A percentile compares a stretch with the other conserved stretches of the same genome.
Evolutionary conservation across 2,888 invertebrate species (phyloP).

Genomic region (Coenonympha arcania): DNA sequence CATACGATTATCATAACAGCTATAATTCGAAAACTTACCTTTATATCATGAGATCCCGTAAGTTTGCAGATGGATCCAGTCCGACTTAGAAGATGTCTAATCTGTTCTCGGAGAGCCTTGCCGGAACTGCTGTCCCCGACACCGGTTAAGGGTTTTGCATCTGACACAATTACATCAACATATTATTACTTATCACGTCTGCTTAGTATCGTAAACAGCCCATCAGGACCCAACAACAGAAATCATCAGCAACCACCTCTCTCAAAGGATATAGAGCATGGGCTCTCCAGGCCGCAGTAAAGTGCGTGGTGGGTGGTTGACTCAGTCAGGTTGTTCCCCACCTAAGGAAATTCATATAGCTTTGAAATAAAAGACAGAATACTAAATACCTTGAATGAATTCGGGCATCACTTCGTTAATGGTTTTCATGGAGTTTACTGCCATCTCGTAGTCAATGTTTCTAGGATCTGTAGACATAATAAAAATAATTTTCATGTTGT

Average conservation of each 20-base stretch:
- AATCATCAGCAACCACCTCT: too few species aligned
- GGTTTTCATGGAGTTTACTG: constrained; percentile 95
- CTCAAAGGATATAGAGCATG: too few species aligned
- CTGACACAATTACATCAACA: constrained; percentile 32
- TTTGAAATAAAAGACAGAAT: too few species aligned
- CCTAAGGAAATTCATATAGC: too few species aligned
- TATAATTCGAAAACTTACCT: constrained; percentile 61
- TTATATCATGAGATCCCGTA: constrained; percentile 90
- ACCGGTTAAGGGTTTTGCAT: constrained; percentile 88
- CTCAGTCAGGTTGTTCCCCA: too few species aligned
- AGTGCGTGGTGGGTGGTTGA: too few species aligned
- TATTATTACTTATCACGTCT: not conserved
- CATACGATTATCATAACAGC: too few species aligned
- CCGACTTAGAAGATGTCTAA: constrained; percentile 87
- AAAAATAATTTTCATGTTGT: too few species aligned
- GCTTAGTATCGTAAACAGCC: too few species aligned
- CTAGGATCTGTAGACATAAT: constrained; percentile 50
- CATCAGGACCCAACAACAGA: too few species aligned
- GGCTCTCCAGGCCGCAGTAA: too few species aligned
- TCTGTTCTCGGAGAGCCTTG: constrained; percentile 87
- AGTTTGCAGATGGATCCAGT: constrained; percentile 91
- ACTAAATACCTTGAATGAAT: constrained; percentile 82
- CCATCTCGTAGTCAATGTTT: constrained; percentile 92
- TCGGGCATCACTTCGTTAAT: constrained; percentile 95
- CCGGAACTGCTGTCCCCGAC: constrained; percentile 84